Evolutionary conservation across 2,888 invertebrate genomes (phyloP).

Genomic region (Hyposoter dolosus): DNA sequence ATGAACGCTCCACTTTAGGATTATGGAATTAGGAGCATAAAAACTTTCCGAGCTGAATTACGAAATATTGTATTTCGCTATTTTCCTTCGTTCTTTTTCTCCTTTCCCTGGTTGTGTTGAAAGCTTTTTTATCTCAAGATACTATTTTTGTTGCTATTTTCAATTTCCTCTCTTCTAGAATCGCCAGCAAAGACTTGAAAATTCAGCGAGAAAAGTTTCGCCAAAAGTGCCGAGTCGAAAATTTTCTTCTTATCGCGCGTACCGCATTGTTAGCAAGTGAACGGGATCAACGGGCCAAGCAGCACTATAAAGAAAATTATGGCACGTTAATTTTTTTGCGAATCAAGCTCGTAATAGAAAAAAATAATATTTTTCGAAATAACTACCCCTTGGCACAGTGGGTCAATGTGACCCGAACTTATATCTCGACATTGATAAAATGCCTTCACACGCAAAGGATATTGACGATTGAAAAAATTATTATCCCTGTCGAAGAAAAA

Average conservation of each 20-base stretch:
- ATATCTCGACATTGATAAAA: too few species aligned
- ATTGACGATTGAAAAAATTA: not conserved
- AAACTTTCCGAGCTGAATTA: slow-evolving; percentile 11
- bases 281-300: not conserved
- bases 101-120: not conserved
- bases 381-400: not conserved
- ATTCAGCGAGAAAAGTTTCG: slow-evolving; percentile 11
- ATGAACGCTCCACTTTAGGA: slow-evolving; percentile 2
- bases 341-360: not conserved
- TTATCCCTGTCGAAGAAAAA: not conserved
- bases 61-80: slow-evolving; percentile 6
- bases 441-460: too few species aligned
- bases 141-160: not conserved
- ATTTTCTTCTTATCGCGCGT: slow-evolving; percentile 8
- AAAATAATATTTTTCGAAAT: not conserved
- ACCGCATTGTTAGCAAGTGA: not conserved
- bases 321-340: not conserved
- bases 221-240: slow-evolving; percentile 12
- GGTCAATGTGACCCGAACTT: too few species aligned
- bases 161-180: slow-evolving; percentile 2
- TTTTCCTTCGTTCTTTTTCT: not conserved
- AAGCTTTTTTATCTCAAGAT: slow-evolving; percentile 6
- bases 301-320: not conserved
- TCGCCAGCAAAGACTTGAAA: not conserved
- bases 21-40: slow-evolving; percentile 20